Conservation (phyloP, 2,797 vertebrate genomes). For the Pseudotriccus pelzelni region DNA sequence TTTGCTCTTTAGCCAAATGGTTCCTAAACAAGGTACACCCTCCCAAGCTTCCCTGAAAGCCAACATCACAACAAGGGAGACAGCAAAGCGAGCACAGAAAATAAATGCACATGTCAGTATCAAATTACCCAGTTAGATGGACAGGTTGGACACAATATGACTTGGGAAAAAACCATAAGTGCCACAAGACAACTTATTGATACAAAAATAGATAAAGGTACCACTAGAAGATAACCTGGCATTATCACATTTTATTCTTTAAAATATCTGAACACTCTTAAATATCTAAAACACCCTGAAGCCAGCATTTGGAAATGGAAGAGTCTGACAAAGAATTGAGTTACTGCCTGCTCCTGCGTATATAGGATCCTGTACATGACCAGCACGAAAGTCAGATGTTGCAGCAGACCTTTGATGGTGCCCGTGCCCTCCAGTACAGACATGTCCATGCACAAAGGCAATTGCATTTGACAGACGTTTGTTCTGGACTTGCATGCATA, state of each 20-base stretch:
- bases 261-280: background rate
- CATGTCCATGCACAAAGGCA: accelerated
- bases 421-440: background rate
- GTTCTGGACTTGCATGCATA: background rate
- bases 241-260: background rate
- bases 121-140: background rate
- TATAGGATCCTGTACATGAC: background rate
- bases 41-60: background rate
- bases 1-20: background rate
- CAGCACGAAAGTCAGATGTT: background rate
- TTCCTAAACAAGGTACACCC: background rate
- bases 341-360: background rate
- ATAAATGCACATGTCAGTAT: background rate
- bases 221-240: background rate
- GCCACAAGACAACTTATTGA: background rate
- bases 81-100: background rate
- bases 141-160: background rate
- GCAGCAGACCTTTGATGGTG: background rate
- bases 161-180: background rate
- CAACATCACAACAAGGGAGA: background rate
- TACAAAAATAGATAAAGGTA: background rate
- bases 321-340: background rate
- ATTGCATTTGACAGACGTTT: background rate
- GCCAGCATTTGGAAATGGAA: background rate
- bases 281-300: background rate